phyloP scores from a whole-genome alignment of 2,113 vertebrate species.

The Eleginops maclovinus region DNA sequence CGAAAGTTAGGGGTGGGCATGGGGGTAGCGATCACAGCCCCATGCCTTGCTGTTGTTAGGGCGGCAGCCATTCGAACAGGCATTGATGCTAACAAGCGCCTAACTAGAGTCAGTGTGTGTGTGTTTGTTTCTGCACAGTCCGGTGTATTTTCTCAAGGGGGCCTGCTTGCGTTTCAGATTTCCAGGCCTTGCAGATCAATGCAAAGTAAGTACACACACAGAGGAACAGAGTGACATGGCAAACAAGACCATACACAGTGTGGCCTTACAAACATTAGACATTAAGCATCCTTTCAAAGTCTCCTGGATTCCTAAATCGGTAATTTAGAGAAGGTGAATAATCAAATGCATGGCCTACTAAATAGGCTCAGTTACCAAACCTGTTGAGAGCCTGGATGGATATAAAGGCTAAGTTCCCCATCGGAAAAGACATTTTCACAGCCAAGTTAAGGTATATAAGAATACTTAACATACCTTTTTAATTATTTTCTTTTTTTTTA shows the following conservation, averaged over 20 bases:
- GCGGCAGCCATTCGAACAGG: constrained; percentile 57
- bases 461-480: too few species aligned
- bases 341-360: not conserved
- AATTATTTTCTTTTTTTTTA: too few species aligned
- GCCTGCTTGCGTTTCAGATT: constrained; percentile 72
- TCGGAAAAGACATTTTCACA: too few species aligned
- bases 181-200: constrained; percentile 75
- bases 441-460: too few species aligned
- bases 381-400: too few species aligned
- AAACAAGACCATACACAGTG: constrained; percentile 57
- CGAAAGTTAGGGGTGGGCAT: constrained; percentile 70
- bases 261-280: constrained; percentile 45
- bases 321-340: not conserved
- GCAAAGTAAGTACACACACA: constrained; percentile 64
- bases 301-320: not conserved
- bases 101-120: constrained; percentile 35
- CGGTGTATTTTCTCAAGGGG: constrained; percentile 61
- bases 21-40: constrained; percentile 53
- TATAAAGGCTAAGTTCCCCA: too few species aligned
- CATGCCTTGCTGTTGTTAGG: constrained; percentile 52
- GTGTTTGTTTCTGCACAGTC: constrained; percentile 58
- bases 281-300: not conserved
- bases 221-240: constrained; percentile 45
- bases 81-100: constrained; percentile 56
- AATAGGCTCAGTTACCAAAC: not conserved